A percentile compares a stretch with the other conserved stretches of the same genome.
phyloP scores from a whole-genome alignment of 1,140 invertebrate genomes.

The Battus philenor region DNA sequence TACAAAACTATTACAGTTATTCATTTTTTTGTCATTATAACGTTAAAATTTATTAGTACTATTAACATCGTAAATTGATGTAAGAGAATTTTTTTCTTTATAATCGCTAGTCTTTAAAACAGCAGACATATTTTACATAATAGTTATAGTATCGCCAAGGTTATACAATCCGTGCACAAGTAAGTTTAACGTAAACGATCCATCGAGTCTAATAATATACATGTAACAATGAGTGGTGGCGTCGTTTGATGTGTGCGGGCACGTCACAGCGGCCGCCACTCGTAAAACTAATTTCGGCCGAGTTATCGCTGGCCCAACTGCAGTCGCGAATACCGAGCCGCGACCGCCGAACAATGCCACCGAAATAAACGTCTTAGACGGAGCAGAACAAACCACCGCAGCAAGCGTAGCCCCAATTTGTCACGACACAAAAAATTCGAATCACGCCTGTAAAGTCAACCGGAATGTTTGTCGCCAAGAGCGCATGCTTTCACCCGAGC shows the following conservation, averaged over 20 bases:
- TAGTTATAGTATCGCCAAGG: not conserved
- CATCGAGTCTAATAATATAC: constrained; percentile 68
- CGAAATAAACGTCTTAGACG: not conserved
- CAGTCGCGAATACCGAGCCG: constrained; percentile 28
- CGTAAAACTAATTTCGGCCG: constrained; percentile 64
- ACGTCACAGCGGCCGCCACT: constrained; percentile 53
- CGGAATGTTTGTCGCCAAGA: not conserved
- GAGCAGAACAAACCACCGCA: not conserved
- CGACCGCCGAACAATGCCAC: not conserved
- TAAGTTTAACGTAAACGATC: constrained; percentile 50
- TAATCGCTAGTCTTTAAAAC: too few relatives aligned
- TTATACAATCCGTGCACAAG: constrained; percentile 45
- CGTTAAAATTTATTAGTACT: too few relatives aligned
- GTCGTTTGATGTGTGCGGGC: constrained; percentile 52
- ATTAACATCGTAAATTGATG: too few relatives aligned
- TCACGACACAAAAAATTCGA: constrained; percentile 1
- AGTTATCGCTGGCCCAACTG: constrained; percentile 42
- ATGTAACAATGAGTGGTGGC: constrained; percentile 59
- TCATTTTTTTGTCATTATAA: too few relatives aligned
- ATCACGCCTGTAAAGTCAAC: not conserved
- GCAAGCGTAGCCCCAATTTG: constrained; percentile 4
- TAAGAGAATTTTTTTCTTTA: too few relatives aligned
- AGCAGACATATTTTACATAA: not conserved
- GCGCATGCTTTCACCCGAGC: not conserved
- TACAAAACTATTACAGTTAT: too few relatives aligned